phyloP scores from a whole-genome alignment of 2,113 vertebrate species.

The Embiotoca jacksoni region DNA sequence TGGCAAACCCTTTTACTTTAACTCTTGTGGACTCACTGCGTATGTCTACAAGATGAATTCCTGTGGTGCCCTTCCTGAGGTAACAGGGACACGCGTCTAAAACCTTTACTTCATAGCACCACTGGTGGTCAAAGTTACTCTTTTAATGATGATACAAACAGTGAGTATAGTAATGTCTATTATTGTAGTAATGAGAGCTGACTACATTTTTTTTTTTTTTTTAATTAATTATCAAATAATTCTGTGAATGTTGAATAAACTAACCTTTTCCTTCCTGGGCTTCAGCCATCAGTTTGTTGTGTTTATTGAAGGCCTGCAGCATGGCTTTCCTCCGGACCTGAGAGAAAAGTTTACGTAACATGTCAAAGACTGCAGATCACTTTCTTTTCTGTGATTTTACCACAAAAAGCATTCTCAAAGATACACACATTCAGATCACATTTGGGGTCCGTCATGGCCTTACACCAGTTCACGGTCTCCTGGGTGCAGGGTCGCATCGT shows the following conservation, averaged over 20 bases:
- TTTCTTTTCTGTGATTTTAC: background rate
- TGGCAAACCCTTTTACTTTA: too few species aligned
- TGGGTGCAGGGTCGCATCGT: constrained; percentile 91
- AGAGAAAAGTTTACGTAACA: background rate
- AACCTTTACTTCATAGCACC: too few species aligned
- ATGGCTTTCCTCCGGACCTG: constrained; percentile 87
- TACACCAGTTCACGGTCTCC: constrained; percentile 92
- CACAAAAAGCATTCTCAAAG: background rate
- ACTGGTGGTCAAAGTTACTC: too few species aligned
- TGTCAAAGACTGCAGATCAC: background rate
- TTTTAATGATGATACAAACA: too few species aligned
- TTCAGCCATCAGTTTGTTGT: constrained; percentile 93
- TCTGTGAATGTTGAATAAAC: background rate
- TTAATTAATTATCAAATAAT: too few species aligned
- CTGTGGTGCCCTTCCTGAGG: too few species aligned
- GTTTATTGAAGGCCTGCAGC: constrained; percentile 89
- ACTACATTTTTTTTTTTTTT: too few species aligned
- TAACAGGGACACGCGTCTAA: too few species aligned
- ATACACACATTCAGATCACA: constrained; percentile 77
- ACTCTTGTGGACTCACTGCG: too few species aligned
- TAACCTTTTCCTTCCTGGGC: constrained; percentile 93
- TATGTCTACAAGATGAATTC: too few species aligned
- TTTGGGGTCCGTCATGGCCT: constrained; percentile 88
- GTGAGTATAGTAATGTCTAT: too few species aligned
- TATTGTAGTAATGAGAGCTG: too few species aligned